Evolutionary conservation across 2,113 vertebrate species (phyloP).

Genomic region (Phylloscopus whistleri): DNA sequence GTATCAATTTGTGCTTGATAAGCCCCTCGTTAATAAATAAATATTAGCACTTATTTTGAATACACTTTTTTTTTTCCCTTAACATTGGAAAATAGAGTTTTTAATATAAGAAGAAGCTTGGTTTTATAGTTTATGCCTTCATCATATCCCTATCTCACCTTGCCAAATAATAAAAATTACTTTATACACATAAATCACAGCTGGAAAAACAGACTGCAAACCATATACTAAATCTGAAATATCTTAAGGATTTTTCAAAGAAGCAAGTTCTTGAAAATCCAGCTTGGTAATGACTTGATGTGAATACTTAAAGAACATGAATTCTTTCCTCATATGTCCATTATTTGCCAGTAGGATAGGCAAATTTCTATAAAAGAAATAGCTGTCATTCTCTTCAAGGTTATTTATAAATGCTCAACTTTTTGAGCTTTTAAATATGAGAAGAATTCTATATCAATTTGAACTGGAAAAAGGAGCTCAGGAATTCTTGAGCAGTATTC

Average conservation of each 20-base stretch:
- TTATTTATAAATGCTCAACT: background rate
- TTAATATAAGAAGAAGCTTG: background rate
- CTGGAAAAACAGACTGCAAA: background rate
- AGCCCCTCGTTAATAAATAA: background rate
- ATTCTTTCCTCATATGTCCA: background rate
- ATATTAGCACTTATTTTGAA: background rate
- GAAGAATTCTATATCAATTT: background rate
- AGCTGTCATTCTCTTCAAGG: background rate
- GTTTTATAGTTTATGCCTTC: background rate
- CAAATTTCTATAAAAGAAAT: background rate
- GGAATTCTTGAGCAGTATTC: background rate
- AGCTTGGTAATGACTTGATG: background rate
- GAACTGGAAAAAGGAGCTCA: background rate
- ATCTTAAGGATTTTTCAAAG: background rate
- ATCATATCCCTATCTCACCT: background rate
- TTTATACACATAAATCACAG: background rate
- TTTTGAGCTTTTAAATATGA: background rate
- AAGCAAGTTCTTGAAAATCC: background rate
- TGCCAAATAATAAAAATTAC: background rate
- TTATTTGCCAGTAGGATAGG: background rate
- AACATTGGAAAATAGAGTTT: background rate
- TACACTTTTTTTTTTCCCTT: rapidly evolving
- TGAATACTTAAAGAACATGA: background rate
- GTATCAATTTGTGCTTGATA: background rate
- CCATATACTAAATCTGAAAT: background rate